These are phyloP conservation scores for Dendrolimus punctatus DNA, from an alignment of 1,140 invertebrate genomes.

Conservation along the genomic window DNA sequence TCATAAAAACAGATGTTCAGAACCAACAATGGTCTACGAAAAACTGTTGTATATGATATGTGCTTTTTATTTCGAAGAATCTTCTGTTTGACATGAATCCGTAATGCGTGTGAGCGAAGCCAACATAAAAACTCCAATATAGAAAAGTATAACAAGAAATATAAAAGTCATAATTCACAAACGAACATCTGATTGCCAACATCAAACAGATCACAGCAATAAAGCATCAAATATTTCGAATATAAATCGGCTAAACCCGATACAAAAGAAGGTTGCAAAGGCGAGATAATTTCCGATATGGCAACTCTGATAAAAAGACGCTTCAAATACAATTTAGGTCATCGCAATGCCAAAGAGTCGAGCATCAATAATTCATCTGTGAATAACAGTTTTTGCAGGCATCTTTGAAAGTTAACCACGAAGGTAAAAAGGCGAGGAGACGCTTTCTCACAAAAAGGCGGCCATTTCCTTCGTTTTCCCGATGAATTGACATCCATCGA, in stretches of 20 bases:
- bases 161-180: conserved; percentile 6
- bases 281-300: background rate
- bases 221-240: too few species aligned
- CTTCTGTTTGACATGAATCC: too few species aligned
- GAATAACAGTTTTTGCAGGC: conserved; percentile 11
- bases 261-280: too few species aligned
- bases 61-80: too few species aligned
- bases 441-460: conserved; percentile 22
- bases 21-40: too few species aligned
- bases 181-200: conserved; percentile 7
- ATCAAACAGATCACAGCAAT: too few species aligned
- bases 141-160: conserved; percentile 12
- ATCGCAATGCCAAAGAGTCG: conserved; percentile 1
- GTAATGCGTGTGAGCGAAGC: too few species aligned
- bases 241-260: too few species aligned
- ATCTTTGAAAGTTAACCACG: conserved; percentile 9
- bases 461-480: conserved; percentile 34
- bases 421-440: conserved; percentile 2
- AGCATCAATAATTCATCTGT: conserved; percentile 19
- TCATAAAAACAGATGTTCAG: too few species aligned
- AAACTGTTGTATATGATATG: too few species aligned
- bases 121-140: too few species aligned
- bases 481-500: conserved; percentile 44
- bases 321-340: conserved; percentile 5
- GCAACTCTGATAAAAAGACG: conserved; percentile 1